phyloP scores from a whole-genome alignment of 2,888 invertebrate genomes.

The Norana najaformis region DNA sequence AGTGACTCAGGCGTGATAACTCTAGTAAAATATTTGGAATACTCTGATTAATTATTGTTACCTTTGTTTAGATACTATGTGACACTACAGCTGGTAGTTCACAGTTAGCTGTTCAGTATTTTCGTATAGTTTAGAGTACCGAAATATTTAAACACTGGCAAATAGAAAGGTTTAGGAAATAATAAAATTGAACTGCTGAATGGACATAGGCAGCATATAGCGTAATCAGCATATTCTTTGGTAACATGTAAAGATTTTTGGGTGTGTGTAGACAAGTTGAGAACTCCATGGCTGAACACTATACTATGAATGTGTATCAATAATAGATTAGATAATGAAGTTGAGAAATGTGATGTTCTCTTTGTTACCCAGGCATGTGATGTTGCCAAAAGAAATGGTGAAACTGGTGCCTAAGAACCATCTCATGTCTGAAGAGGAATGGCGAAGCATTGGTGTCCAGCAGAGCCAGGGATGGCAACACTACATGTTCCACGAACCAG shows the following conservation, averaged over 20 bases:
- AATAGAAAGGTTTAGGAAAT: neutral
- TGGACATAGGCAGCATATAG: neutral
- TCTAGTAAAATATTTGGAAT: neutral
- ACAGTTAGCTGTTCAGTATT: no score
- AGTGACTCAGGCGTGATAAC: neutral
- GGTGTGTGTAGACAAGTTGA: neutral
- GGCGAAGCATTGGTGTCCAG: slow-evolving; percentile 91
- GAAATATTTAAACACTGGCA: neutral
- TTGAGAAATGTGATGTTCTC: neutral
- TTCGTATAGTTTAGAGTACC: no score
- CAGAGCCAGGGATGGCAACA: slow-evolving; percentile 96
- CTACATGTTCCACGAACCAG: slow-evolving; percentile 93
- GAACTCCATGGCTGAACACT: neutral
- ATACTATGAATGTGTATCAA: neutral
- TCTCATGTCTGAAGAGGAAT: slow-evolving; percentile 89
- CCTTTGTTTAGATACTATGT: neutral
- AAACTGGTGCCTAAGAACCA: slow-evolving; percentile 88
- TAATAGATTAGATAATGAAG: neutral
- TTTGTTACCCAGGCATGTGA: slow-evolving; percentile 78
- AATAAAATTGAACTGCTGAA: neutral
- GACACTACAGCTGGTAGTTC: neutral
- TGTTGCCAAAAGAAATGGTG: slow-evolving; percentile 86
- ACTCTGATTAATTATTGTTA: neutral
- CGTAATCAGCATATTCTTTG: neutral
- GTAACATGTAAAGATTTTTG: no score